These are phyloP conservation scores for Paramisgurnus dabryanus DNA, from an alignment of 2,113 vertebrate species.

Conservation along the genomic window DNA sequence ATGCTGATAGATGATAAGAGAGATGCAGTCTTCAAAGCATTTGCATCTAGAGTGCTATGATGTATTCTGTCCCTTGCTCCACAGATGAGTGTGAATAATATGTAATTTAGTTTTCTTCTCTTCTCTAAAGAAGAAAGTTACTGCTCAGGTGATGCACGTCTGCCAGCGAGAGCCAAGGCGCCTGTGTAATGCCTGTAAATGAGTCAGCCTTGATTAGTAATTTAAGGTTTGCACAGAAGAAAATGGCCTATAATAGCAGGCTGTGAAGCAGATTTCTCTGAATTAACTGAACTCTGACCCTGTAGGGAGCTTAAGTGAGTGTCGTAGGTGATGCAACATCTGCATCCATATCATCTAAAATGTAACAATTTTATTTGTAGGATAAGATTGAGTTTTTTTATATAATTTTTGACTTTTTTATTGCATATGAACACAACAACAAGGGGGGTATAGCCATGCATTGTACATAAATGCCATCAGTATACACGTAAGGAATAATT, in stretches of 20 bases:
- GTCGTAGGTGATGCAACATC: too few relatives aligned
- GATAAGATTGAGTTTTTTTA: too few relatives aligned
- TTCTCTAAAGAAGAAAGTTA: conserved; percentile 1
- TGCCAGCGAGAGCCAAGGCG: too few relatives aligned
- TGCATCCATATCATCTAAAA: too few relatives aligned
- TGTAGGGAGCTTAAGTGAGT: too few relatives aligned
- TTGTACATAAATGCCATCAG: too few relatives aligned
- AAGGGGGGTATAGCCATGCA: too few relatives aligned
- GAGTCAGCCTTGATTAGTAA: conserved; percentile 21
- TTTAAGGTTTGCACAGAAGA: conserved; percentile 12
- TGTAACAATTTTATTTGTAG: too few relatives aligned
- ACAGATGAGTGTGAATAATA: neutral
- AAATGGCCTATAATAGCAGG: conserved; percentile 8
- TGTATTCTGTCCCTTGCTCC: conserved; percentile 10
- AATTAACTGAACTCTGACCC: conserved; percentile 10
- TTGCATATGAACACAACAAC: too few relatives aligned
- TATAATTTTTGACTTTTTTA: too few relatives aligned
- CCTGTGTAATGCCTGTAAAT: conserved; percentile 22
- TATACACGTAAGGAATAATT: too few relatives aligned
- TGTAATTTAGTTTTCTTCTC: conserved; percentile 8
- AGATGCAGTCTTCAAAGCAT: conserved; percentile 68
- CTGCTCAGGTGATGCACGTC: neutral
- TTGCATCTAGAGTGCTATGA: conserved; percentile 63
- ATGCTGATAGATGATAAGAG: conserved; percentile 69
- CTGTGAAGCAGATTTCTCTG: neutral